Conservation (phyloP, 2,797 vertebrate species). For the Pantherophis alleghaniensis region DNA sequence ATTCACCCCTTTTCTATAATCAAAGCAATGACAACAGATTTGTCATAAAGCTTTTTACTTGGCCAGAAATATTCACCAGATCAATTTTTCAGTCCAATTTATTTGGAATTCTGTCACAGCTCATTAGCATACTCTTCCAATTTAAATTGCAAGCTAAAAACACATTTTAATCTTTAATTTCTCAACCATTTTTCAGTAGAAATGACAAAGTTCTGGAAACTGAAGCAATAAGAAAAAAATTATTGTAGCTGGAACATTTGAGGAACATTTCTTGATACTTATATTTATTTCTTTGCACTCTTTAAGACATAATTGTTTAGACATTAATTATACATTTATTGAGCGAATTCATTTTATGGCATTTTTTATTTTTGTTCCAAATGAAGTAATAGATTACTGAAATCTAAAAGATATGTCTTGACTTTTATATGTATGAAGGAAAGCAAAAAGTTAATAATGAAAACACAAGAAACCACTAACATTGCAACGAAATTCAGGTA, state of each 20-base stretch:
- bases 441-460: not conserved
- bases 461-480: not conserved
- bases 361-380: not conserved
- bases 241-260: too few species aligned
- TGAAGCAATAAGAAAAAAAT: not conserved
- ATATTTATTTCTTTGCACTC: not conserved
- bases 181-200: not conserved
- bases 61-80: not conserved
- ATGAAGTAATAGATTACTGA: not conserved
- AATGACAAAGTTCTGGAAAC: not conserved
- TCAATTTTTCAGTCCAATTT: not conserved
- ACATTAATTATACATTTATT: not conserved
- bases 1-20: not conserved
- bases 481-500: not conserved
- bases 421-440: not conserved
- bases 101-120: not conserved
- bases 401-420: not conserved
- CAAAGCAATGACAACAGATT: not conserved
- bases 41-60: not conserved
- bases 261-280: not conserved
- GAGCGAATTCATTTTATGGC: not conserved
- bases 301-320: not conserved
- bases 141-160: not conserved
- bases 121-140: not conserved
- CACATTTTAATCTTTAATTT: not conserved